Evolutionary conservation across 2,888 invertebrate genomes (phyloP), one percentile per base, ranked within the genome.

Genomic region (Pemphredon lugubris): DNA sequence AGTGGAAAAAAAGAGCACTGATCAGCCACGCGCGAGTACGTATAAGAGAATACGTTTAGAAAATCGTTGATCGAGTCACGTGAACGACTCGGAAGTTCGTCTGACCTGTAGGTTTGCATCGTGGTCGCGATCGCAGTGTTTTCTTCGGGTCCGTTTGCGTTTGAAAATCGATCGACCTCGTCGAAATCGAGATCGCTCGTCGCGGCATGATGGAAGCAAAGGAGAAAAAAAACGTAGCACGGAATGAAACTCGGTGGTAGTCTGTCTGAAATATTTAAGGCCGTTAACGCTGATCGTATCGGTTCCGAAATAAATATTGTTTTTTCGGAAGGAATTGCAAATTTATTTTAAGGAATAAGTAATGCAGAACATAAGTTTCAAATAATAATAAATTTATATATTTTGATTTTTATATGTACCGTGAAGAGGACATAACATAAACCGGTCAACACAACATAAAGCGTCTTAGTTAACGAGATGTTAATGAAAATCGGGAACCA

Each of bases 61-160:
- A 37, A 13, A 13, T 13, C n/a, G n/a, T 13, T 37, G n/a, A 37
- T 4, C 13, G 37, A n/a, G 37, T 13, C n/a, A n/a, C n/a, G n/a
- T n/a, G 11, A 34, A 34, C 11, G 16, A 42, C 4, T 42, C 16
- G 6, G n/a, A 42, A 7, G 13, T 1, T 58, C 23, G 11, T 7
- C 44, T 68, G n/a, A 88, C 88, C 87, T 87, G 73, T 73, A 75
- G 0, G 81, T 74, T 57, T 82, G 72, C n/a, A 67, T 51, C 1
- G 84, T 85, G 1, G 86, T 86, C 7, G 80, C 79, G 4, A 81
- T 50, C 2, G 71, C 79, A 4, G 82, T 68, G 23, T 40, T 40
- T 30, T 40, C 32, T 7, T 45, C 40, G 20, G 32, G 68, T 34
- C 79, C 79, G 2, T 76, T 79, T 14, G 77, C 80, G 50, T 73